These are phyloP conservation scores for Timema podura DNA, from an alignment of 2,888 invertebrate species.

Conservation along the genomic window DNA sequence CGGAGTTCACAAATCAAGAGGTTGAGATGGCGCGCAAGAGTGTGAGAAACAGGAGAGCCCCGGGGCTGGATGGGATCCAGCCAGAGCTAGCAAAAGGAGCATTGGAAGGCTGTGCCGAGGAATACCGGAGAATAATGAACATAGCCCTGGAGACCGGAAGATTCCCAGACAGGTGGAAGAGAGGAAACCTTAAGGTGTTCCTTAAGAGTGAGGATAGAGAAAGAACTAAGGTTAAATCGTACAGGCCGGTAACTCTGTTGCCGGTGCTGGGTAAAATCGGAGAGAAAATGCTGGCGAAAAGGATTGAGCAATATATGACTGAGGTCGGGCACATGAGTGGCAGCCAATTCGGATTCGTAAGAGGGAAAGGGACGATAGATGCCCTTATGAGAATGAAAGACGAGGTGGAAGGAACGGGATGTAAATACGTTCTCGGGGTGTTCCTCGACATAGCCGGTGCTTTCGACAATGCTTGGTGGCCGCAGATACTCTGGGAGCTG, in stretches of 20 bases:
- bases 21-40: no score
- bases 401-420: background rate
- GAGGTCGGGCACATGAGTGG: no score
- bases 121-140: no score
- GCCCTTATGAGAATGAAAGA: background rate
- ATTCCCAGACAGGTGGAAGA: background rate
- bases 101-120: no score
- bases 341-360: background rate
- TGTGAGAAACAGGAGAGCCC: no score
- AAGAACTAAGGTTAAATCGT: background rate
- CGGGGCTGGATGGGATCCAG: no score
- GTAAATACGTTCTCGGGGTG: background rate
- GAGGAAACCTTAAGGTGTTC: background rate
- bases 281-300: background rate
- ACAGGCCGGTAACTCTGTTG: background rate
- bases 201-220: background rate
- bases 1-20: no score
- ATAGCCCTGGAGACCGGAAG: background rate
- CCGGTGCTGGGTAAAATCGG: background rate
- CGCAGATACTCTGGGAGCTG: background rate
- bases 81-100: no score
- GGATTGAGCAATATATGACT: background rate
- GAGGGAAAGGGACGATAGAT: background rate
- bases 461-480: constrained; percentile 4
- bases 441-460: background rate